phyloP scores from a whole-genome alignment of 2,797 vertebrate species.

The Chiroxiphia lanceolata region DNA sequence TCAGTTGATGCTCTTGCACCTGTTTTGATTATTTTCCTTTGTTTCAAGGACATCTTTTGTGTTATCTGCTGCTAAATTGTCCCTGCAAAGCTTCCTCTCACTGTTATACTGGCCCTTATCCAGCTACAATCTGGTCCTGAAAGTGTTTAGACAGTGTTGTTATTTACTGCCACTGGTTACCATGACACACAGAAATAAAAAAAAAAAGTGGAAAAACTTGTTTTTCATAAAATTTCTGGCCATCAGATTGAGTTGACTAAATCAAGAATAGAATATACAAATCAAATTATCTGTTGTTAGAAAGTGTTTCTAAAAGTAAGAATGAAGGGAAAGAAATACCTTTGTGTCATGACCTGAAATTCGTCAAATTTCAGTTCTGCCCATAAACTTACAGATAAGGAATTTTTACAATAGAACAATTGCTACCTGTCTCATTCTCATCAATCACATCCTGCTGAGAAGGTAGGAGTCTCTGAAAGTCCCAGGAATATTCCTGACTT shows the following conservation, averaged over 20 bases:
- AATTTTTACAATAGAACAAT: conserved; percentile 12
- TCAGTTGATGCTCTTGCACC: neutral
- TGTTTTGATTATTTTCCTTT: neutral
- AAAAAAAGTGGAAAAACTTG: neutral
- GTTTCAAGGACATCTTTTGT: conserved; percentile 23
- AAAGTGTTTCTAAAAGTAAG: neutral
- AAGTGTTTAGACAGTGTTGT: neutral
- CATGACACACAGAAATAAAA: neutral
- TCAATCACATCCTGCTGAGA: neutral
- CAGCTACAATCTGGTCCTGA: neutral
- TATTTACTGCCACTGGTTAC: neutral
- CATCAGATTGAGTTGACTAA: neutral
- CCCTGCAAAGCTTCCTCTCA: neutral
- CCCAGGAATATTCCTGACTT: neutral
- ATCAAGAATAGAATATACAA: neutral
- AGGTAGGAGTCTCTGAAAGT: neutral
- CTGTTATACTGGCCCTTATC: neutral
- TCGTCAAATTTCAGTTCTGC: neutral
- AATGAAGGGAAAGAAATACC: neutral
- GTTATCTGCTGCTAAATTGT: neutral
- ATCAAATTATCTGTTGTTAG: neutral
- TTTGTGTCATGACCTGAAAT: conserved; percentile 9
- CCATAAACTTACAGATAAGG: neutral
- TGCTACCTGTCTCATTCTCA: neutral
- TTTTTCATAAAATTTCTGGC: conserved; percentile 6